Percentiles rank a stretch among this genome's conserved stretches.
phyloP scores from a whole-genome alignment of 1,140 invertebrate genomes.

The Hestina assimilis region DNA sequence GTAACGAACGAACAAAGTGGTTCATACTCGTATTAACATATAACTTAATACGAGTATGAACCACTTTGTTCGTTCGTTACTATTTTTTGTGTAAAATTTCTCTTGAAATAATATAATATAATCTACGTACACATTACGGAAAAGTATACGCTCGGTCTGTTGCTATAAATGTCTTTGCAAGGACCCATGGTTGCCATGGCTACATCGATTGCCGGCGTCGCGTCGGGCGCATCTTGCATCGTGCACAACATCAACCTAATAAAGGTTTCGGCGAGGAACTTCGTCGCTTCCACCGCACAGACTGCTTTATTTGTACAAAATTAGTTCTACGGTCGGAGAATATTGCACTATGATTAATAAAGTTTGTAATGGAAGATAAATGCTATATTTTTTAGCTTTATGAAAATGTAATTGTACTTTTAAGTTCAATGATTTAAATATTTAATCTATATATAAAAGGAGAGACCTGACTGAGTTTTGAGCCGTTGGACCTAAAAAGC shows the following conservation, averaged over 20 bases:
- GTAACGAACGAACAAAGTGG: too few species aligned
- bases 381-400: not conserved
- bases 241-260: constrained; percentile 59
- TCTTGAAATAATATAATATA: not conserved
- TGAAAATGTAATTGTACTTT: not conserved
- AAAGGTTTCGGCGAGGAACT: constrained; percentile 32
- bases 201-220: constrained; percentile 61
- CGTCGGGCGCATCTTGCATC: constrained; percentile 61
- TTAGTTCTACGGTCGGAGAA: not conserved
- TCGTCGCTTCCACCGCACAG: constrained; percentile 10
- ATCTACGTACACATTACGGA: not conserved
- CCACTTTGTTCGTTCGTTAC: too few species aligned
- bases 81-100: not conserved
- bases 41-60: too few species aligned
- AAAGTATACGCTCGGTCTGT: not conserved
- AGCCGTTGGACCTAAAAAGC: too few species aligned
- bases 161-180: constrained; percentile 30
- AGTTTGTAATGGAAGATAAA: not conserved
- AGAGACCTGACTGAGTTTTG: too few species aligned
- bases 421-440: too few species aligned
- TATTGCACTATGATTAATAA: constrained; percentile 9
- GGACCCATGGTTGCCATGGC: constrained; percentile 53
- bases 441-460: too few species aligned
- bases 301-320: constrained; percentile 13
- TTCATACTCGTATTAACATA: too few species aligned